phyloP scores from a whole-genome alignment of 2,888 invertebrate genomes.

The Drosophila maculinotata region DNA sequence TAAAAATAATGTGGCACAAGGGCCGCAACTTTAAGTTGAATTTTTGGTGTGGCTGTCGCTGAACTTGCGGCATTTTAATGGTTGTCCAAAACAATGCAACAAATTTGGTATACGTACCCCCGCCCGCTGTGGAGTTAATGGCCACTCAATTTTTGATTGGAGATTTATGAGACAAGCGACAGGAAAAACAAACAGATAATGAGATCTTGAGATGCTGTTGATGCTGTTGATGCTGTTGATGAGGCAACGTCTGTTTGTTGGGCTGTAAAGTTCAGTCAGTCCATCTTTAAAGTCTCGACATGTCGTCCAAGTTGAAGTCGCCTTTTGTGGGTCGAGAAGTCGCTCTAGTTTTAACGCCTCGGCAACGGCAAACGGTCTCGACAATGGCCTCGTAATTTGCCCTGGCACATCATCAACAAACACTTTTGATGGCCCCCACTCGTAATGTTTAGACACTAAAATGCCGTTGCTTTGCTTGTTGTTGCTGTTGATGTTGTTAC shows the following conservation, averaged over 20 bases:
- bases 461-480: too few species aligned
- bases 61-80: constrained; percentile 26
- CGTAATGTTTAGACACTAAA: constrained; percentile 43
- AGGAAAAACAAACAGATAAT: constrained; percentile 33
- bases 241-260: constrained; percentile 6
- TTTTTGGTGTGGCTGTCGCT: constrained; percentile 10
- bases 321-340: constrained; percentile 46
- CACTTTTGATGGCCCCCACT: constrained; percentile 50
- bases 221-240: too few species aligned
- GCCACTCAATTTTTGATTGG: constrained; percentile 75
- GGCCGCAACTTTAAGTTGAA: constrained; percentile 40
- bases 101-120: not conserved
- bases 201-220: constrained; percentile 47
- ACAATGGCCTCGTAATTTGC: constrained; percentile 60
- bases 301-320: constrained; percentile 8
- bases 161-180: constrained; percentile 61
- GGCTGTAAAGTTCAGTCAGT: constrained; percentile 44
- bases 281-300: constrained; percentile 13
- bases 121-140: constrained; percentile 40
- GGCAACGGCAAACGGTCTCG: constrained; percentile 24
- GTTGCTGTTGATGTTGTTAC: constrained; percentile 5
- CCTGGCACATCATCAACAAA: constrained; percentile 71
- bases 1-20: constrained; percentile 23
- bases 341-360: constrained; percentile 77
- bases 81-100: constrained; percentile 29